Base-by-base conservation (phyloP, 2,797 vertebrate genomes). In the Craterocephalus amniculus region DNA sequence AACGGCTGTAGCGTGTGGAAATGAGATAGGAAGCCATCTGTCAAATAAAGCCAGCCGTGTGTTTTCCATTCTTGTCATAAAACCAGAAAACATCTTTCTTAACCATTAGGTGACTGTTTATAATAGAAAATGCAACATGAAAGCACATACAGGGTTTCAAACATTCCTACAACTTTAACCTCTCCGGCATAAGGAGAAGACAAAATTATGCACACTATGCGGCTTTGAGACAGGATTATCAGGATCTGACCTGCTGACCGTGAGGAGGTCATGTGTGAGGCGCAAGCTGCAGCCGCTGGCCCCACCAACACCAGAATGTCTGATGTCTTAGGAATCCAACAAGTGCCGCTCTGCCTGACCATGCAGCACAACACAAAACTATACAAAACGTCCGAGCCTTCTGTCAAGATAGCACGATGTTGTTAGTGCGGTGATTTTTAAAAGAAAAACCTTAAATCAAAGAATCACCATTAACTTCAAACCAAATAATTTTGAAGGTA, bases 171-270 rank as follows among this genome's bases (percentile, higher is more conserved):
- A 81, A 57, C 58, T 63, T 73, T 29, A 76, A 67, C 54, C 68
- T 61, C 60, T 66, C 59, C 49, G 36, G 45, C 73, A 70, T 57
- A 43, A 54, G 55, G 61, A 59, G 72, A 78, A 76, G 78, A 80
- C 72, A 71, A 79, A 83, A 56, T 27, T 29, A 70, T 67, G 48
- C 67, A 74, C 16, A 34, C 67, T 65, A 78, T 70, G 81, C 36
- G 78, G 64, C 85, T 83, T 74, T 83, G 85, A 48, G 85, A 81
- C 83, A 76, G 81, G 86, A 91, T 91, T 91, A 91, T 88, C 88
- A 81, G 80, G 76, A 85, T 88, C 85, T 90, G 87, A 89, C 87
- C 89, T 72, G 59, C 57, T 82, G 88, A 85, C 86, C 79, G 68
- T 67, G 68, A 55, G 56, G 80, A 89, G 87, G 88, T 89, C 89